Conservation (phyloP, 2,797 vertebrate species). For the Manis crassicaudata region DNA sequence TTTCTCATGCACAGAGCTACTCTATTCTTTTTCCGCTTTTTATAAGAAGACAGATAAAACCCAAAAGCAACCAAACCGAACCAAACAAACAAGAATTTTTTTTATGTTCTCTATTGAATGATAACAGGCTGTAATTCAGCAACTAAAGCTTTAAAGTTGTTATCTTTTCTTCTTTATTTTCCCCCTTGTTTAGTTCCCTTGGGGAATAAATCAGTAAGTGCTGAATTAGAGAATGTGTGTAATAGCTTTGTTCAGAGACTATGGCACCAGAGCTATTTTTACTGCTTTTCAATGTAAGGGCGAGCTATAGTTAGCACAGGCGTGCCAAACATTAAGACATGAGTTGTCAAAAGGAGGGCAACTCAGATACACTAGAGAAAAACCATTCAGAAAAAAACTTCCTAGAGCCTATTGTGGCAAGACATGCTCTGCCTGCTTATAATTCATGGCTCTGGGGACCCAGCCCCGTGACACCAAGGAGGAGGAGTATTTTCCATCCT, state of each 20-base stretch:
- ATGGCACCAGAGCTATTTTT: not conserved
- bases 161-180: not conserved
- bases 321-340: not conserved
- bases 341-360: not conserved
- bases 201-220: conserved; percentile 13
- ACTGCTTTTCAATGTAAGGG: not conserved
- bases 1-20: not conserved
- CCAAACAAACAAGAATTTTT: not conserved
- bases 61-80: not conserved
- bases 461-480: conserved; percentile 26
- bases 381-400: not conserved
- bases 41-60: not conserved
- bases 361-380: not conserved
- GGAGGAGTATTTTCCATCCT: conserved; percentile 69
- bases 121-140: not conserved
- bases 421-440: not conserved
- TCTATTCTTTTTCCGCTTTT: conserved; percentile 35
- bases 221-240: not conserved
- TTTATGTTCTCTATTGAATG: not conserved
- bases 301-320: not conserved
- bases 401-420: not conserved
- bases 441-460: conserved; percentile 27
- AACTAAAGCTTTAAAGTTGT: conserved; percentile 3
- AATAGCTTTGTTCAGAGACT: not conserved
- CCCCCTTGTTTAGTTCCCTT: not conserved